Evolutionary conservation across 2,797 vertebrate species (phyloP).

Genomic region (Enteromius viviparus): DNA sequence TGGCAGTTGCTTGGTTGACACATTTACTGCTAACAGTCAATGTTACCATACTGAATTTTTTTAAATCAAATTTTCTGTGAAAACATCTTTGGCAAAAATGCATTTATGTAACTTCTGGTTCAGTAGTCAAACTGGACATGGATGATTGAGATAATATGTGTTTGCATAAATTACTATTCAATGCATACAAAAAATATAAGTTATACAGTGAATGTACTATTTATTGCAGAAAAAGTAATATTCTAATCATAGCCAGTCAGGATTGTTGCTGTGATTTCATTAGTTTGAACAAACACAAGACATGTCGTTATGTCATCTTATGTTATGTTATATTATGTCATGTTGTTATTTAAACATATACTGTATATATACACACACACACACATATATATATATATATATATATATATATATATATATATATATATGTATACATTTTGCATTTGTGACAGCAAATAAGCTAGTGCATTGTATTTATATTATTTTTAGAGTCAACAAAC

Average conservation of each 20-base stretch:
- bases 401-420: too few relatives aligned
- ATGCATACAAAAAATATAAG: background rate
- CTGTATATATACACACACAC: too few relatives aligned
- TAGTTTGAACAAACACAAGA: background rate
- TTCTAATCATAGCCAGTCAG: background rate
- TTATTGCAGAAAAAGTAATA: background rate
- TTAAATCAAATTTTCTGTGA: background rate
- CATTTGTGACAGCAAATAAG: too few relatives aligned
- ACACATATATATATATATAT: too few relatives aligned
- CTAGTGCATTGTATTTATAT: too few relatives aligned
- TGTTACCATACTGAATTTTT: background rate
- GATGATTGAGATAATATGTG: background rate
- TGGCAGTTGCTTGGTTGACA: background rate
- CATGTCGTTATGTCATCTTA: background rate
- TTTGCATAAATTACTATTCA: background rate
- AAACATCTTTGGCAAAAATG: background rate
- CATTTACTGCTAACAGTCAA: background rate
- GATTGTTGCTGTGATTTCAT: background rate
- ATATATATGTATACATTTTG: too few relatives aligned
- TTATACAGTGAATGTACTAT: background rate
- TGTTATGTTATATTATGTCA: background rate
- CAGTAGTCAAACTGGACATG: background rate
- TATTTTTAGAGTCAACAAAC: too few relatives aligned
- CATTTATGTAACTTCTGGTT: background rate
- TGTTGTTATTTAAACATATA: too few relatives aligned